A percentile compares a stretch with the other conserved stretches of the same genome.
Conservation (phyloP, 2,888 invertebrate genomes). For the Zygogramma bicolorata region DNA sequence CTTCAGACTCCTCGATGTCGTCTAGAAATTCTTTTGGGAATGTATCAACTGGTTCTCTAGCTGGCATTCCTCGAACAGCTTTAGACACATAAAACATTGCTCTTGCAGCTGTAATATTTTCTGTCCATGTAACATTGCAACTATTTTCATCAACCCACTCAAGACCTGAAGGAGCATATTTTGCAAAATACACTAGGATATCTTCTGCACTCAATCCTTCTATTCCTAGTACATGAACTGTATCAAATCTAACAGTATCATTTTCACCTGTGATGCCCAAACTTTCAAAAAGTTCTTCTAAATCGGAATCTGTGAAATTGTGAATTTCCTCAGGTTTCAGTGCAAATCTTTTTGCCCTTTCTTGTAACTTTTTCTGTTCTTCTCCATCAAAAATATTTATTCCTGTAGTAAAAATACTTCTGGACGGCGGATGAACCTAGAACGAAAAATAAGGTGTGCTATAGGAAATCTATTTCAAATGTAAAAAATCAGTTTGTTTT, state of each 20-base stretch:
- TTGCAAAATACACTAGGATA: constrained; percentile 82
- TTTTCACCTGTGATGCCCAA: constrained; percentile 71
- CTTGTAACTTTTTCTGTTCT: constrained; percentile 69
- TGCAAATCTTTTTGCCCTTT: constrained; percentile 72
- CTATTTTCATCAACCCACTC: constrained; percentile 86
- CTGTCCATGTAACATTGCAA: constrained; percentile 79
- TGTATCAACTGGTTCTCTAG: constrained; percentile 54
- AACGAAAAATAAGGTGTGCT: constrained; percentile 29
- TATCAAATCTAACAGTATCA: constrained; percentile 78
- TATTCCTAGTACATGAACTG: constrained; percentile 81
- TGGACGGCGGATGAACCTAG: constrained; percentile 59
- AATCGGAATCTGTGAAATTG: constrained; percentile 65
- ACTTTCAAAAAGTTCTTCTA: constrained; percentile 65
- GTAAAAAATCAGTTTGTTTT: too few relatives aligned
- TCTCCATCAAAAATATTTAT: constrained; percentile 69
- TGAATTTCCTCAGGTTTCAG: constrained; percentile 65
- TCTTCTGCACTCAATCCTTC: constrained; percentile 83
- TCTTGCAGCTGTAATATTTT: constrained; percentile 71
- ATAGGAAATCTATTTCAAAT: too few relatives aligned
- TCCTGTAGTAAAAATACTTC: constrained; percentile 66
- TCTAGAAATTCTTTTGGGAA: constrained; percentile 56
- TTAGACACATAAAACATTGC: constrained; percentile 73
- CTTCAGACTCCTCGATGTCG: constrained; percentile 35
- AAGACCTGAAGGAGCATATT: constrained; percentile 80
- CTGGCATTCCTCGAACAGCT: constrained; percentile 58